Percentiles rank a stretch among this genome's conserved stretches.
Conservation (phyloP, 2,888 invertebrate genomes). For the Drosophila neotestacea region DNA sequence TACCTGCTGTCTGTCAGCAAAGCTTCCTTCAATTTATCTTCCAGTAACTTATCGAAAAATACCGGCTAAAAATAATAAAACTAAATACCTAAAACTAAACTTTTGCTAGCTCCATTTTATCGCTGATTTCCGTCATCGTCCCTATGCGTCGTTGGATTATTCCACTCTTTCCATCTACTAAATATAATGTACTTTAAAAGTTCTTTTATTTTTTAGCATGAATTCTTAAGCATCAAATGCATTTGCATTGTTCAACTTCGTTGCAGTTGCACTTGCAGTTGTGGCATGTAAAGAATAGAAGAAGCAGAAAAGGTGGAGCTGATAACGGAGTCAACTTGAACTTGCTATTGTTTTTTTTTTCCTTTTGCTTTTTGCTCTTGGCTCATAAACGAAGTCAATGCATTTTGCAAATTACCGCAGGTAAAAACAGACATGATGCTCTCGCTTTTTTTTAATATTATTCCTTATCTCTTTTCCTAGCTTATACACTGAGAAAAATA, state of each 20-base stretch:
- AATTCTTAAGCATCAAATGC: slow-evolving; percentile 23
- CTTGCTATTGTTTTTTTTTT: slow-evolving; percentile 10
- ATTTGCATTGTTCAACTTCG: slow-evolving; percentile 25
- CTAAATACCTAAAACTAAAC: neutral
- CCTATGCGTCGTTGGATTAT: neutral
- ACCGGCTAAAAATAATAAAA: neutral
- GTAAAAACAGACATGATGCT: slow-evolving; percentile 13
- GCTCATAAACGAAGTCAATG: slow-evolving; percentile 26
- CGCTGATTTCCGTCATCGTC: neutral
- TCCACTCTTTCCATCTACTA: neutral
- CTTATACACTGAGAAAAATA: no score
- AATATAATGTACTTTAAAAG: neutral
- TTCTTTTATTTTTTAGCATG: neutral
- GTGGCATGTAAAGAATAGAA: slow-evolving; percentile 3
- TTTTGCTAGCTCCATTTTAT: slow-evolving; percentile 3
- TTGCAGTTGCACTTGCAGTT: neutral
- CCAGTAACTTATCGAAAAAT: neutral
- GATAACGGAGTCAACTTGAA: slow-evolving; percentile 37
- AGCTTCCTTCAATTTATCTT: neutral
- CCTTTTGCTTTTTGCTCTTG: slow-evolving; percentile 3
- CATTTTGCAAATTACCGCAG: slow-evolving; percentile 39
- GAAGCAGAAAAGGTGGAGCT: neutral
- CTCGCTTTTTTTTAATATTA: no score
- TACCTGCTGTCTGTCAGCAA: neutral
- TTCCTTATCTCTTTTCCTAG: no score